These are phyloP conservation scores for Chaetura pelagica DNA, from an alignment of 2,113 vertebrate genomes.

Conservation along the genomic window DNA sequence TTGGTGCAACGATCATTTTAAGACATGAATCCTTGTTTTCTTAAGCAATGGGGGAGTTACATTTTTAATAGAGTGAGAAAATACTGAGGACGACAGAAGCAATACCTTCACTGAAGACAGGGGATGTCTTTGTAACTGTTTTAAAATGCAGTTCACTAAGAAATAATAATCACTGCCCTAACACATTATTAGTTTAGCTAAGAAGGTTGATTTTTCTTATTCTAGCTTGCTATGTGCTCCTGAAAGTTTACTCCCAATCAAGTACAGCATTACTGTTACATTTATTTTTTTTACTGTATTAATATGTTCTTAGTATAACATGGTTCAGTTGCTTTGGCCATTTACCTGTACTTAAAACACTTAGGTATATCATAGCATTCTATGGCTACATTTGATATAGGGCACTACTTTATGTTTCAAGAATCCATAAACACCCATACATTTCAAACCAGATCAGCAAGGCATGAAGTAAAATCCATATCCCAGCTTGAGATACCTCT, in stretches of 20 bases:
- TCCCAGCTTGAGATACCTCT: background rate
- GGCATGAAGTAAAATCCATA: background rate
- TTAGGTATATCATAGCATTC: background rate
- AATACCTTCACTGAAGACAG: background rate
- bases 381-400: background rate
- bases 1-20: background rate
- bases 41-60: background rate
- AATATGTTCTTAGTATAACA: background rate
- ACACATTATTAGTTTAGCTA: background rate
- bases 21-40: background rate
- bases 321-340: background rate
- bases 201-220: background rate
- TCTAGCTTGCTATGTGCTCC: background rate
- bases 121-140: background rate
- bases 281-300: slow-evolving; percentile 14
- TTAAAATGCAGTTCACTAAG: slow-evolving; percentile 17
- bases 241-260: slow-evolving; percentile 7
- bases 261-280: background rate
- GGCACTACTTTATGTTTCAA: background rate
- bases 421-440: background rate
- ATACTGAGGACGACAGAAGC: background rate
- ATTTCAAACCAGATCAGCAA: slow-evolving; percentile 11
- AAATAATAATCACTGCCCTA: background rate
- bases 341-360: background rate
- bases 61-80: background rate